These are phyloP conservation scores for Mesoligia furuncula DNA, from an alignment of 2,888 invertebrate genomes.

Conservation along the genomic window DNA sequence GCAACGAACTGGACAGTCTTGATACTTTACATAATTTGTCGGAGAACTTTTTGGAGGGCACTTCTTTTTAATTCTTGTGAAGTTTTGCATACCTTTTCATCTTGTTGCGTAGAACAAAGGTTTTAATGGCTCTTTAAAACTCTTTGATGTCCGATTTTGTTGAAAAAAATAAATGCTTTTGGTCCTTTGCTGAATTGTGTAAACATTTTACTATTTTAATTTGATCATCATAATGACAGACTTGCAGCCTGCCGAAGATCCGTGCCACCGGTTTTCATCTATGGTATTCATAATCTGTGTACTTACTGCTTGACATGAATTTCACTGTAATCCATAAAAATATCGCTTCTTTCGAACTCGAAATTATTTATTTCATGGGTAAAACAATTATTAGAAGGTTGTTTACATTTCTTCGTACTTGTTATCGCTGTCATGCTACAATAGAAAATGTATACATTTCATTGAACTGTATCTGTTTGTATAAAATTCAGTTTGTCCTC, in stretches of 20 bases:
- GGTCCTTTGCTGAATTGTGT: neutral
- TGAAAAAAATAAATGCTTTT: too few relatives aligned
- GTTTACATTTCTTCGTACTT: neutral
- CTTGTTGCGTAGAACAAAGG: neutral
- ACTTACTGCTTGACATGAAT: neutral
- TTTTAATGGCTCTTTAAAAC: neutral
- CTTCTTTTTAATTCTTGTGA: slow-evolving; percentile 11
- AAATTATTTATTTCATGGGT: slow-evolving; percentile 7
- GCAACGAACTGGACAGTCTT: slow-evolving; percentile 20
- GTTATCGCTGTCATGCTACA: slow-evolving; percentile 5
- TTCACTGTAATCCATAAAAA: neutral
- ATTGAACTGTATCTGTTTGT: neutral
- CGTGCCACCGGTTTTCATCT: too few relatives aligned
- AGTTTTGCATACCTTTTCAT: slow-evolving; percentile 16
- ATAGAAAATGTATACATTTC: neutral
- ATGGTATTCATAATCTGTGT: neutral
- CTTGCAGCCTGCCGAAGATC: neutral
- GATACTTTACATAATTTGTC: slow-evolving; percentile 40
- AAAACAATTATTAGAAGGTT: neutral
- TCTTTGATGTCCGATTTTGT: neutral
- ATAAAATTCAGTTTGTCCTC: slow-evolving; percentile 7
- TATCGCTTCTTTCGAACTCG: neutral
- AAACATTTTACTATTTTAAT: neutral
- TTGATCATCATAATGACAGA: too few relatives aligned
- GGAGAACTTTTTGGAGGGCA: slow-evolving; percentile 3